A percentile compares a stretch with the other conserved stretches of the same genome.
phyloP scores from a whole-genome alignment of 2,888 invertebrate species.

The Polydrusus cervinus region DNA sequence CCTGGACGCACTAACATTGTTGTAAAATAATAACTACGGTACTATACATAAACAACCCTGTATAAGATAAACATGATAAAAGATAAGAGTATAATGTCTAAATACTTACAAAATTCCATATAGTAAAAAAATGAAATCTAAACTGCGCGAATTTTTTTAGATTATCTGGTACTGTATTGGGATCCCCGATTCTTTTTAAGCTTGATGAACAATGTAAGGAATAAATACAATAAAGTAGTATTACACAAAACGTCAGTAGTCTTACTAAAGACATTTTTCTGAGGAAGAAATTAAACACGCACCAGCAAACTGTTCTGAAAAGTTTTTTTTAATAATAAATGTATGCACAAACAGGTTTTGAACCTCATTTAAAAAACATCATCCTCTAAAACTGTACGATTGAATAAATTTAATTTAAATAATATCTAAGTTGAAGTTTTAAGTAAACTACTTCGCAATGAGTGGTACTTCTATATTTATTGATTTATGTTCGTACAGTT shows the following conservation, averaged over 20 bases:
- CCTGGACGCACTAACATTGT: too few relatives aligned
- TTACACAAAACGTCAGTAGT: not conserved
- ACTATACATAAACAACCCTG: not conserved
- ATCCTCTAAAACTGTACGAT: too few relatives aligned
- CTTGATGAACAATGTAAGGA: not conserved
- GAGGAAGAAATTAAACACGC: not conserved
- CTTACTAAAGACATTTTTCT: not conserved
- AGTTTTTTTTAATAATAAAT: too few relatives aligned
- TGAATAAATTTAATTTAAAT: too few relatives aligned
- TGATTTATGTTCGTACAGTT: too few relatives aligned
- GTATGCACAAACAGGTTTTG: too few relatives aligned
- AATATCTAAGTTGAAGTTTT: too few relatives aligned
- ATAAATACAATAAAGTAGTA: conserved; percentile 19
- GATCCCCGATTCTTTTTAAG: not conserved
- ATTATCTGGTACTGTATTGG: not conserved
- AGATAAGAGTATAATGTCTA: not conserved
- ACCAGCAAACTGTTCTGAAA: not conserved
- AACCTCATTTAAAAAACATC: too few relatives aligned
- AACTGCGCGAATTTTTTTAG: conserved; percentile 25
- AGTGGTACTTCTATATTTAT: too few relatives aligned
- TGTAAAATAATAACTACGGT: not conserved
- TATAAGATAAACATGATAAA: not conserved
- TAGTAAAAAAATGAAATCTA: conserved; percentile 41
- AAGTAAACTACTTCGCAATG: too few relatives aligned
- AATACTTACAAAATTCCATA: conserved; percentile 48